These are phyloP conservation scores for Acanthaster planci DNA, from an alignment of 35 echinoderm and acorn worm genomes.

Conservation along the genomic window DNA sequence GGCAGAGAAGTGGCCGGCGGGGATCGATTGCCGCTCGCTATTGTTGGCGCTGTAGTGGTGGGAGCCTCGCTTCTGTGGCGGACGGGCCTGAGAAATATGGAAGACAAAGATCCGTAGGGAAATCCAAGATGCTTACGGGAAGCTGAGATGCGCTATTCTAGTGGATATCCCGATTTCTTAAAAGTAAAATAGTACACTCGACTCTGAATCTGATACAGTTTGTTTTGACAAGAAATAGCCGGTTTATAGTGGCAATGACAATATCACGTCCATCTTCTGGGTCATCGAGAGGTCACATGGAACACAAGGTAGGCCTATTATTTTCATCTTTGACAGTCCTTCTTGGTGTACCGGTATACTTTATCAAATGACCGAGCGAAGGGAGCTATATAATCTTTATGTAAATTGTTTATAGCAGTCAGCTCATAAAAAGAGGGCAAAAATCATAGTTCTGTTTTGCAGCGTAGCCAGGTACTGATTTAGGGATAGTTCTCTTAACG, in stretches of 20 bases:
- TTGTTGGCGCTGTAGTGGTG: not conserved
- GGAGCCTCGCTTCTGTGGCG: not conserved
- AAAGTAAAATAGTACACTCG: not conserved
- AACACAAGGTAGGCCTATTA: not conserved
- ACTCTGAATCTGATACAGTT: constrained; percentile 4
- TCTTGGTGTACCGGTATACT: too few species aligned
- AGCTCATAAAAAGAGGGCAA: too few species aligned
- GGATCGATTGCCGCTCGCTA: not conserved
- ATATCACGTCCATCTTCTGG: not conserved
- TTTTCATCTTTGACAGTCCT: too few species aligned
- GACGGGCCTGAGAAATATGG: not conserved
- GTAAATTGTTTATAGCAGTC: too few species aligned
- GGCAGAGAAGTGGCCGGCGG: constrained; percentile 3
- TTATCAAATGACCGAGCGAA: too few species aligned
- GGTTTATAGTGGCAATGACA: not conserved
- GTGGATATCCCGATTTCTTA: not conserved
- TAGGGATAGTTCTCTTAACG: too few species aligned
- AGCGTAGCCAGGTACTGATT: too few species aligned
- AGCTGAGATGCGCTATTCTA: constrained; percentile 20
- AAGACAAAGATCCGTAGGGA: not conserved
- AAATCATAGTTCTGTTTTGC: too few species aligned
- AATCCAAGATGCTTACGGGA: constrained; percentile 18
- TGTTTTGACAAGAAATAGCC: constrained; percentile 4
- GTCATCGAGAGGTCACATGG: not conserved
- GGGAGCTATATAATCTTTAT: too few species aligned